Evolutionary conservation across 30 jellyfish, hydroid and myxozoan species (phyloP), one percentile per base, ranked within the genome.

Genomic region (Cassiopea andromeda): DNA sequence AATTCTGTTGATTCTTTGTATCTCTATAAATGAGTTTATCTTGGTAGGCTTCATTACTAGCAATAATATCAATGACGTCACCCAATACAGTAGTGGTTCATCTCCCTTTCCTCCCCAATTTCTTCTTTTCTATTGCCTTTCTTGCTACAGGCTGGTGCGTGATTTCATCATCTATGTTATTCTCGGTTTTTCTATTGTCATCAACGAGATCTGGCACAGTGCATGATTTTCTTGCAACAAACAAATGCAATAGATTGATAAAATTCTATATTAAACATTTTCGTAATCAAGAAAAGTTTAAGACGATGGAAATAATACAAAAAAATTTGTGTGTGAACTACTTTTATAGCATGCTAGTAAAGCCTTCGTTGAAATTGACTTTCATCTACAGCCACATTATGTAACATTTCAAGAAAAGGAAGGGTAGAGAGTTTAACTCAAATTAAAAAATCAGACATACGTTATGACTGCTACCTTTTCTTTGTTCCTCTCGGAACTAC

Each of bases 1-100:
- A 27, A 48, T 77, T 77, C 59, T 77, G 87, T 44, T 81, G 90
- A 44, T 77, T 77, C n/a, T 77, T 77, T 4, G 74, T 77, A 43
- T 77, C 48, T 44, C 87, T 77, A 77, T 7, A 77, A 44, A 77
- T 77, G 38, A 77, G 87, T 47, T 77, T 43, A 2, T 77, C 87
- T 77, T 47, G 47, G 38, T 38, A 46, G 60, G 80, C 6, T 59
- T 67, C 74, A 46, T 81, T 81, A 17, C 47, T 67, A 18, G 76
- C 74, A 38, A 49, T 1, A 0, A 59, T 83, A 2, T 83, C 92
- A n/a, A 81, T 83, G 54, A 78, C 47, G 77, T 78, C 87, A 18
- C 49, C 75, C 4, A 78, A 75, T 7, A 75, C 75, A 46, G 75
- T 71, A 18, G 47, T 3, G 75, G 75, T 78, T 75, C 87, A 78